Conservation (phyloP, 2,888 invertebrate genomes). For the Polydrusus pterygomalis region DNA sequence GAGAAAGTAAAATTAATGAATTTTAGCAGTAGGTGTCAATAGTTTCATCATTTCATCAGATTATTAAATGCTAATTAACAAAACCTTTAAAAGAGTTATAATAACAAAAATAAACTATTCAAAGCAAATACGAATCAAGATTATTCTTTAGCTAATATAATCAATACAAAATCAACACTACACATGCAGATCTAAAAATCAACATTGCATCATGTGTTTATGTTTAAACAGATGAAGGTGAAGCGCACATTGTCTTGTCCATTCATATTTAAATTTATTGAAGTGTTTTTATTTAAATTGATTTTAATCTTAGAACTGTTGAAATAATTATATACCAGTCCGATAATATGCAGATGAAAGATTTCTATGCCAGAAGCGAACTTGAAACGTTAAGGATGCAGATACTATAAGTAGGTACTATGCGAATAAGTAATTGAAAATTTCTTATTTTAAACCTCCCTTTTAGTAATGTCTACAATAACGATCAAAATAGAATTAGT, state of each 20-base stretch:
- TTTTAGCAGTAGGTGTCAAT: too few relatives aligned
- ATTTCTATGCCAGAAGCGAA: constrained; percentile 13
- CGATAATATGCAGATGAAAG: constrained; percentile 17
- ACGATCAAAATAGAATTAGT: too few relatives aligned
- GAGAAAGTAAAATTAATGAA: too few relatives aligned
- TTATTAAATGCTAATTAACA: too few relatives aligned
- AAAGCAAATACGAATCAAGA: too few relatives aligned
- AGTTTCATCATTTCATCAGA: too few relatives aligned
- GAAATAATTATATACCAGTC: constrained; percentile 10
- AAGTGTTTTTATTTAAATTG: constrained; percentile 24
- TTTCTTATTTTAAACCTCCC: too few relatives aligned
- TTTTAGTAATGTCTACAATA: too few relatives aligned
- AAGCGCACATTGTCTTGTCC: constrained; percentile 27
- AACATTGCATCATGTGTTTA: constrained; percentile 41
- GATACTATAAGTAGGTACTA: neutral
- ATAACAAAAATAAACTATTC: neutral
- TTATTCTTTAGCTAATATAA: too few relatives aligned
- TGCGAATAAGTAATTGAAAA: neutral
- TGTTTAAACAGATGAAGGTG: constrained; percentile 46
- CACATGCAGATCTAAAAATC: constrained; percentile 6
- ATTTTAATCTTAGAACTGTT: constrained; percentile 32
- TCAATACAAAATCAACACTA: constrained; percentile 5
- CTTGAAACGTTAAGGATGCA: neutral
- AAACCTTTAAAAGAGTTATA: neutral
- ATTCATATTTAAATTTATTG: constrained; percentile 28